Conservation (phyloP, 2,888 invertebrate species). For the Lasioglossum calceatum region DNA sequence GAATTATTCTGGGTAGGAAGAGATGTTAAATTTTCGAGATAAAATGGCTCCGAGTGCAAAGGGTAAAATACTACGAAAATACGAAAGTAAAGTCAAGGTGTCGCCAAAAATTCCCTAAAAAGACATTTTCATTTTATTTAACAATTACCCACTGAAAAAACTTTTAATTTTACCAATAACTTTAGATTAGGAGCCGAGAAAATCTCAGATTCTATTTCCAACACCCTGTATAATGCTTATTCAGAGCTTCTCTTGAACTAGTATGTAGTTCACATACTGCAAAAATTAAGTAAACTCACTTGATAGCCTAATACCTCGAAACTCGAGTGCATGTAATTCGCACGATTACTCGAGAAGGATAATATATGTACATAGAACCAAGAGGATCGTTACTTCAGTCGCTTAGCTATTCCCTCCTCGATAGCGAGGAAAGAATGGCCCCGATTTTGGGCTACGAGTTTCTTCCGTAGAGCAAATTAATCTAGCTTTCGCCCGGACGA, state of each 20-base stretch:
- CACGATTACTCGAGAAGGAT: constrained; percentile 12
- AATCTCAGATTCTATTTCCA: background rate
- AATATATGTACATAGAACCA: constrained; percentile 18
- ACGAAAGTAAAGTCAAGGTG: too few species aligned
- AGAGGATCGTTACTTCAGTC: constrained; percentile 40
- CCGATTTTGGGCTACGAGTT: constrained; percentile 50
- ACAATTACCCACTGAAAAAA: too few species aligned
- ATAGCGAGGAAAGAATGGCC: constrained; percentile 31
- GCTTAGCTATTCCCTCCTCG: constrained; percentile 26
- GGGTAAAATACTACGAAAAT: too few species aligned
- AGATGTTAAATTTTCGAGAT: too few species aligned
- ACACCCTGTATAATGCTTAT: background rate
- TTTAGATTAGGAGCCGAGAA: too few species aligned
- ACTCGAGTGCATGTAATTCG: background rate
- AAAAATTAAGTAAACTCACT: background rate
- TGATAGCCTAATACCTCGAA: background rate
- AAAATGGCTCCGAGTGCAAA: too few species aligned
- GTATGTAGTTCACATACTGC: background rate
- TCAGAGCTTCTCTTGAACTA: background rate
- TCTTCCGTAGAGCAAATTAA: constrained; percentile 62
- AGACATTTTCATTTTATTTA: too few species aligned
- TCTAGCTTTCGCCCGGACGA: constrained; percentile 62
- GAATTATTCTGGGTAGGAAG: too few species aligned
- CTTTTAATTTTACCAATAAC: too few species aligned
- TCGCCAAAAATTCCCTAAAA: too few species aligned